These are phyloP conservation scores for Nysson spinosus DNA, from an alignment of 2,888 invertebrate genomes.

Conservation along the genomic window DNA sequence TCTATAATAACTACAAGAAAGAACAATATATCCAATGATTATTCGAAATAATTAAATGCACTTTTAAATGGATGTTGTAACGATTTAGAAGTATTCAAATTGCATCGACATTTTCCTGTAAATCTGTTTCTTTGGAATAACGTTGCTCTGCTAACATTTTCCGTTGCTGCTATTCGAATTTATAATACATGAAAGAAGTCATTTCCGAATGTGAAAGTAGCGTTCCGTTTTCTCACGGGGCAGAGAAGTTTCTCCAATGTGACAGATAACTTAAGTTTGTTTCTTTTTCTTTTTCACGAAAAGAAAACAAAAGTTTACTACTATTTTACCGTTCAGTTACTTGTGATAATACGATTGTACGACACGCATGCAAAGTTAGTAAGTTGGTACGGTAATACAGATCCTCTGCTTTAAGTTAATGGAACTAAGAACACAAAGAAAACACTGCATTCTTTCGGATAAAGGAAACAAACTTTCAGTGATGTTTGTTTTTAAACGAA, in stretches of 20 bases:
- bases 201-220: not conserved
- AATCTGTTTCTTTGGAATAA: slow-evolving; percentile 59
- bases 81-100: slow-evolving; percentile 67
- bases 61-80: slow-evolving; percentile 72
- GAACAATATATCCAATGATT: slow-evolving; percentile 70
- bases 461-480: slow-evolving; percentile 50
- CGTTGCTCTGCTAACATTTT: slow-evolving; percentile 55
- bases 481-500: slow-evolving; percentile 52
- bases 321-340: slow-evolving; percentile 60
- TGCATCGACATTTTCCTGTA: slow-evolving; percentile 67
- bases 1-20: slow-evolving; percentile 70
- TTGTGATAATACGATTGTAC: slow-evolving; percentile 63
- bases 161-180: no score
- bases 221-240: slow-evolving; percentile 25
- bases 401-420: slow-evolving; percentile 57
- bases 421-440: not conserved
- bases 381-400: slow-evolving; percentile 53
- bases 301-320: slow-evolving; percentile 1
- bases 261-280: slow-evolving; percentile 63
- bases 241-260: slow-evolving; percentile 61
- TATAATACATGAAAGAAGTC: no score
- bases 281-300: slow-evolving; percentile 46
- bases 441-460: slow-evolving; percentile 37
- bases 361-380: slow-evolving; percentile 63
- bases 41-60: slow-evolving; percentile 71